Evolutionary conservation across 2,113 vertebrate genomes (phyloP).

Genomic region (Boleophthalmus pectinirostris): DNA sequence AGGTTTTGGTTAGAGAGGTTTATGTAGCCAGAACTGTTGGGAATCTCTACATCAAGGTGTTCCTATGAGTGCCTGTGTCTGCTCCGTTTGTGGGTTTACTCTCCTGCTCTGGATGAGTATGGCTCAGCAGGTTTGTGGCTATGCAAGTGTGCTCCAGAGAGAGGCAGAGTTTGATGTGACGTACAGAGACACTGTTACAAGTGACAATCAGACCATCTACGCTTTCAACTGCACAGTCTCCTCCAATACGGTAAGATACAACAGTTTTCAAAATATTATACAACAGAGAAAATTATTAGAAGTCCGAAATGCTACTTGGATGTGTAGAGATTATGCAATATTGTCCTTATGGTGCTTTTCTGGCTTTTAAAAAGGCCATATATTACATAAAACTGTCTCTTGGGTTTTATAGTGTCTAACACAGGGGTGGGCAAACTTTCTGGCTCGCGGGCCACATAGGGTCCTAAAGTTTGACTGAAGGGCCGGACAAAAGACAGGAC

Average conservation of each 20-base stretch:
- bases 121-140: slow-evolving; percentile 45
- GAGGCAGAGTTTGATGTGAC: slow-evolving; percentile 83
- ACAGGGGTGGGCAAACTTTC: too few species aligned
- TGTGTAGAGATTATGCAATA: too few species aligned
- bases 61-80: slow-evolving; percentile 20
- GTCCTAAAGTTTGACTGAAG: too few species aligned
- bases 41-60: slow-evolving; percentile 71
- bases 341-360: too few species aligned
- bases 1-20: slow-evolving; percentile 27
- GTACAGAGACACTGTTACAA: slow-evolving; percentile 83
- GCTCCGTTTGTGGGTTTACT: slow-evolving; percentile 34
- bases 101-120: slow-evolving; percentile 47
- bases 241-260: slow-evolving; percentile 83
- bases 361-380: too few species aligned
- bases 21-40: slow-evolving; percentile 51
- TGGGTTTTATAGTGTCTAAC: too few species aligned
- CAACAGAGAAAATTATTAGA: too few species aligned
- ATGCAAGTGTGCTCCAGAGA: slow-evolving; percentile 75
- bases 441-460: too few species aligned
- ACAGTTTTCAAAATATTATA: too few species aligned
- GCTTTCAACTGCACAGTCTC: slow-evolving; percentile 93
- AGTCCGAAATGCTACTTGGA: too few species aligned
- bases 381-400: too few species aligned
- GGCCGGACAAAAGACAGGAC: too few species aligned
- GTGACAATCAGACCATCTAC: slow-evolving; percentile 87